Conservation (phyloP, 2,888 invertebrate genomes). For the Rotaria macrura region DNA sequence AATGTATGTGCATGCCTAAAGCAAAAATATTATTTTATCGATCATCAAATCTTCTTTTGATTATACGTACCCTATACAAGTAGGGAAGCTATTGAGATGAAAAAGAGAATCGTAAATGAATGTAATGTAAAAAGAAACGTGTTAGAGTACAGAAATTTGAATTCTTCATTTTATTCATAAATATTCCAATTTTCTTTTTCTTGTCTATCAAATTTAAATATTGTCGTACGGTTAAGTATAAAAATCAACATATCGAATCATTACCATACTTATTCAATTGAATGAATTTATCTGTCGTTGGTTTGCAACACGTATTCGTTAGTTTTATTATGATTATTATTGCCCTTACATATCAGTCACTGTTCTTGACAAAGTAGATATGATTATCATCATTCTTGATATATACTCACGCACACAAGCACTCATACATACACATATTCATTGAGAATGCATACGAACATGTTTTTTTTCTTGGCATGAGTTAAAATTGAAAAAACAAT, state of each 20-base stretch:
- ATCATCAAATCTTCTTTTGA: neutral
- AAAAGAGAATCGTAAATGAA: neutral
- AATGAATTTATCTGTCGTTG: neutral
- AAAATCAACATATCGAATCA: neutral
- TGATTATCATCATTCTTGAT: neutral
- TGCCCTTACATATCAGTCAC: neutral
- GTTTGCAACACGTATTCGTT: neutral
- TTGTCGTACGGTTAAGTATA: neutral
- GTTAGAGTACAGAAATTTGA: neutral
- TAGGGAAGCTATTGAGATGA: neutral
- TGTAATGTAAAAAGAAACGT: neutral
- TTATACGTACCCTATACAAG: neutral
- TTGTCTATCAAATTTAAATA: neutral
- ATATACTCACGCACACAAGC: neutral
- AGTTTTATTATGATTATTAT: neutral
- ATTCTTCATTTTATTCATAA: neutral
- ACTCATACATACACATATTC: neutral
- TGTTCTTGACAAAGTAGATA: neutral
- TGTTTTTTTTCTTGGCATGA: neutral
- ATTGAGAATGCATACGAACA: neutral
- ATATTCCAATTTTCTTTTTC: neutral
- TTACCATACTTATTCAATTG: neutral
- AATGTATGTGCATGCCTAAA: neutral
- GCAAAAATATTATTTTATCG: neutral
- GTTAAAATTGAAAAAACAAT: neutral